Evolutionary conservation across 2,888 invertebrate species (phyloP), one percentile per base, ranked within the genome.

Genomic region (Rhabditoides inermis): DNA sequence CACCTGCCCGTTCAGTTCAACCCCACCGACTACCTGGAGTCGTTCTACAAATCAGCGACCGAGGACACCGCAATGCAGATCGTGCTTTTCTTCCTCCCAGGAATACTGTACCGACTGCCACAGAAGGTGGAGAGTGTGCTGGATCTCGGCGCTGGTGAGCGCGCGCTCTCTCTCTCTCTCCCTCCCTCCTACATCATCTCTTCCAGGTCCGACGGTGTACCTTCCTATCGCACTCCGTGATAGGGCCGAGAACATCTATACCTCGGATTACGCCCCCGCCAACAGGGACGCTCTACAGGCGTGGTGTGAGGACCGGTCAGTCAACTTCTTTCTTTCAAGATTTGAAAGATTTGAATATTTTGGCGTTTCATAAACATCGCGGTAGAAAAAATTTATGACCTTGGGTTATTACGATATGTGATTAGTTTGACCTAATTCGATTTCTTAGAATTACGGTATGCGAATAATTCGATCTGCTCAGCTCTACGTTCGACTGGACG

Each of bases 41-140:
- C 62, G 18, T 75, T 75, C 62, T 75, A 75, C 57, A 67, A 60
- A 36, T 56, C 69, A 4, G 68, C 70, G 0, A 64, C 62, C 7
- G 71, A 75, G 47, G 75, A 75, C 52, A 64, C 61, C 0, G 75
- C 75, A 7, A 75, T 75, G 75, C 69, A 72, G 47, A 59, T 65
- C 18, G 71, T 75, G 4, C 64, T 75, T 22, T 75, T 75, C 59
- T 76, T 76, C 52, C 61, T 75, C 4, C 76, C 75, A 18, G 76
- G 73, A 32, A 70, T 76, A 15, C 60, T 75, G 25, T 75, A 70
- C 46, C 61, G 75, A 10, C 55, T 75, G n/a, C 76, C 75, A 2
- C 48, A 63, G 42, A 60, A 62, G 41, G 59, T 75, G 27, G 57
- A 52, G 32, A 63, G 60, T 6, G 61, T 73, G 22, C 62, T 75